These are phyloP conservation scores for Eurystomus gularis DNA, from an alignment of 2,113 vertebrate genomes.

Conservation along the genomic window DNA sequence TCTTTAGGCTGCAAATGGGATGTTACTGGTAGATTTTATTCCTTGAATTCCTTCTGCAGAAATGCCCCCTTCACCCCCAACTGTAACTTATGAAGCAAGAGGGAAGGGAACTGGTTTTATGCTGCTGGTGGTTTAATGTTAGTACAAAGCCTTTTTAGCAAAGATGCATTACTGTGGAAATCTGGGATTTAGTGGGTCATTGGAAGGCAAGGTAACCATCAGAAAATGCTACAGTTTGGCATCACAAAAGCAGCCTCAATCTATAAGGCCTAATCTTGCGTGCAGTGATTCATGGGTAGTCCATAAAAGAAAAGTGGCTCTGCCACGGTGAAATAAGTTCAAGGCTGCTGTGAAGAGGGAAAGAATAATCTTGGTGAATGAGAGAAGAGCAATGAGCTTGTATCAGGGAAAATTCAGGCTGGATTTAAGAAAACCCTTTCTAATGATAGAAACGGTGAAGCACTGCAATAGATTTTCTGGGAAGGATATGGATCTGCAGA, in stretches of 20 bases:
- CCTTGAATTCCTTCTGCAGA: not conserved
- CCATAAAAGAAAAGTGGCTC: not conserved
- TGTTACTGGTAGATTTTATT: not conserved
- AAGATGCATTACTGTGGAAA: not conserved
- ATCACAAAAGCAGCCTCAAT: not conserved
- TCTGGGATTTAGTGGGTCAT: constrained; percentile 4
- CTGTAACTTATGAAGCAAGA: not conserved
- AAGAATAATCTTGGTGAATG: not conserved
- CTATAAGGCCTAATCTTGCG: not conserved
- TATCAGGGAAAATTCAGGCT: not conserved
- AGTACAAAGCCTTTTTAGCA: not conserved
- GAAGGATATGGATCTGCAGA: not conserved
- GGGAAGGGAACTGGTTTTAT: not conserved
- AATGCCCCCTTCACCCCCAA: not conserved
- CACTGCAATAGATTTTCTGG: not conserved
- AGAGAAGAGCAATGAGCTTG: not conserved
- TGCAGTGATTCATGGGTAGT: not conserved
- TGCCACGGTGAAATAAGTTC: not conserved
- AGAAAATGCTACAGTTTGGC: not conserved
- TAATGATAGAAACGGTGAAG: not conserved
- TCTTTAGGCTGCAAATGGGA: not conserved
- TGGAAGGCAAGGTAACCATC: not conserved
- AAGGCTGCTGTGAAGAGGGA: not conserved
- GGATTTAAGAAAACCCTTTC: constrained; percentile 12
- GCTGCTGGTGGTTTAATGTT: not conserved